Evolutionary conservation across 2,797 vertebrate species (phyloP).

Genomic region (Eulemur albifrons): DNA sequence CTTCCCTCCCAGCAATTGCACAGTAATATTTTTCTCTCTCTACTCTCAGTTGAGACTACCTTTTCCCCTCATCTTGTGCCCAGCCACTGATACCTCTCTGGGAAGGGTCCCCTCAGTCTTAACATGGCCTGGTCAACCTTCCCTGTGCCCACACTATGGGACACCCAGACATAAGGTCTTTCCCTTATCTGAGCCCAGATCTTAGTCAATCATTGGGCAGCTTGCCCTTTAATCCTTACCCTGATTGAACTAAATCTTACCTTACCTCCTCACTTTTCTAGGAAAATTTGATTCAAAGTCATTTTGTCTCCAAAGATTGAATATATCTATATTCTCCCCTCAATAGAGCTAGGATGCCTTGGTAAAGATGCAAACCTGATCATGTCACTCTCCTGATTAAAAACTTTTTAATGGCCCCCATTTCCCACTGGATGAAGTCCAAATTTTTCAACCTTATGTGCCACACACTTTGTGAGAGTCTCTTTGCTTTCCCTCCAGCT

Average conservation of each 20-base stretch:
- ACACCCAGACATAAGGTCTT: neutral
- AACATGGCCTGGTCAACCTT: neutral
- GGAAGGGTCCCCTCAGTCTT: neutral
- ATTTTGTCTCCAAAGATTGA: neutral
- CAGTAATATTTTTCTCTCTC: neutral
- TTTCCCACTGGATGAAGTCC: neutral
- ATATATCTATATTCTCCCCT: neutral
- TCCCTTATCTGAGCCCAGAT: neutral
- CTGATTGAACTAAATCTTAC: neutral
- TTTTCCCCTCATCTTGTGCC: neutral
- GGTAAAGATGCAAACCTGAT: neutral
- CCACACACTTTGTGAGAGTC: neutral
- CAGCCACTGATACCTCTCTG: neutral
- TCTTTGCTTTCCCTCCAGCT: neutral
- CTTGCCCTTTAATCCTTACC: neutral
- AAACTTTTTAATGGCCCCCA: neutral
- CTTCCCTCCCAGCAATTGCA: neutral
- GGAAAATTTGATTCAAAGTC: neutral
- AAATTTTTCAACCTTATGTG: neutral
- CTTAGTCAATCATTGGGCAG: neutral
- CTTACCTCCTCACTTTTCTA: neutral
- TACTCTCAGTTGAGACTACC: neutral
- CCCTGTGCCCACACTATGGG: neutral
- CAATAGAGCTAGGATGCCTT: neutral
- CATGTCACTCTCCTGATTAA: neutral